Conservation (phyloP, 1,140 invertebrate species). For the Heliconius himera region DNA sequence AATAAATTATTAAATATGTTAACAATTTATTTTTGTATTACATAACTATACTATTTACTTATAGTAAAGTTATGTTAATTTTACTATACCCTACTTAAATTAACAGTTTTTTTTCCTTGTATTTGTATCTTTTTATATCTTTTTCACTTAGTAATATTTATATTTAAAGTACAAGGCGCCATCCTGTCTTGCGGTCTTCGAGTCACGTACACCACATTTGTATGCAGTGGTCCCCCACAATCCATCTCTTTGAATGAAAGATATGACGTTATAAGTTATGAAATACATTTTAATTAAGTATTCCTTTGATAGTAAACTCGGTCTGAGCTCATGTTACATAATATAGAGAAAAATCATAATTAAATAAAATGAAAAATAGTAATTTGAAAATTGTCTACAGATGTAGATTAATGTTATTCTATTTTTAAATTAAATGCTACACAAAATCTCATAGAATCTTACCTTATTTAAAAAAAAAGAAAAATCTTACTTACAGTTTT, state of each 20-base stretch:
- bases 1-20: constrained; percentile 18
- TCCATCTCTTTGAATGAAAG: constrained; percentile 58
- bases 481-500: no score
- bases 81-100: neutral
- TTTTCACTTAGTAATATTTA: constrained; percentile 15
- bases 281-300: constrained; percentile 61
- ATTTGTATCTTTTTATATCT: neutral
- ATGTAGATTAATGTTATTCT: no score
- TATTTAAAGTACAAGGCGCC: constrained; percentile 46
- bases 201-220: constrained; percentile 51
- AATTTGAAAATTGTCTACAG: no score
- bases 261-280: constrained; percentile 62
- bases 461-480: no score
- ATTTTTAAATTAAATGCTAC: no score
- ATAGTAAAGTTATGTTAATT: no score
- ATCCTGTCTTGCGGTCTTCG: constrained; percentile 46
- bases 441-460: no score
- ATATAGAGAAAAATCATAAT: neutral
- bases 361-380: no score
- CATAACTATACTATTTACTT: neutral
- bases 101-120: neutral
- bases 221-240: constrained; percentile 52
- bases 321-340: neutral
- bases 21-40: constrained; percentile 14
- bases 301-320: constrained; percentile 16